Base-by-base conservation (phyloP, 2,888 invertebrate species). In the Tenthredo amoena region DNA sequence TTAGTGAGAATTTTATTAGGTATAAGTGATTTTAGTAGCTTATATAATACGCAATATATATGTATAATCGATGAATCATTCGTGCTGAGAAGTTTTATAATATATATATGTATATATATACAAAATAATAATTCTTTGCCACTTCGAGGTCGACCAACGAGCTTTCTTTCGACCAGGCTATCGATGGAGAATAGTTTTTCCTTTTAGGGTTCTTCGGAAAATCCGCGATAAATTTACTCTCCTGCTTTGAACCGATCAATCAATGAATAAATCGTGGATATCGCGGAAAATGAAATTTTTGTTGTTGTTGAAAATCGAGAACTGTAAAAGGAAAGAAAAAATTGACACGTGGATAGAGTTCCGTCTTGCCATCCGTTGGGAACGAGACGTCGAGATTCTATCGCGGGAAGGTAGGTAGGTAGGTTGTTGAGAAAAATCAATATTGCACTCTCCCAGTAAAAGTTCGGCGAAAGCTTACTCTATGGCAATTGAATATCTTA, bases 401-500 rank as follows among this genome's bases (percentile, higher is more conserved):
- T 34, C 15, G 26, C 18, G 7, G 34, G 4, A 34, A 40, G 40
- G 74, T 37, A 34, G 71, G 37, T 71, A 74, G 40, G 3, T 9
- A 47, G 40, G 3, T 9, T 26, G 50, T 18, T 21, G 76, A 12
- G 47, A 50, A 76, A 50, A 76, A 76, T 77, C 31, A 77, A 77
- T 77, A 77, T 77, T 77, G 77, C 77, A 77, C 77, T 77, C 77
- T 47, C 77, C 77, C 77, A 55, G 55, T 77, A 77, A 77, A 31
- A 34, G 9, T 77, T 50, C 26, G 55, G 12, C 31, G 31, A 68
- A 34, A 34, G 68, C 7, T 62, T 68, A 10, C 31, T 68, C 18
- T 10, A 31, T 34, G 68, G 34, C 15, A 68, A 15, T 6, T 34
- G 68, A 18, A 62, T 31, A 31, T 21, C 21, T 12, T 26, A 34